Base-by-base conservation (phyloP, 1,140 invertebrate genomes). In the Wiebesia pumilae region DNA sequence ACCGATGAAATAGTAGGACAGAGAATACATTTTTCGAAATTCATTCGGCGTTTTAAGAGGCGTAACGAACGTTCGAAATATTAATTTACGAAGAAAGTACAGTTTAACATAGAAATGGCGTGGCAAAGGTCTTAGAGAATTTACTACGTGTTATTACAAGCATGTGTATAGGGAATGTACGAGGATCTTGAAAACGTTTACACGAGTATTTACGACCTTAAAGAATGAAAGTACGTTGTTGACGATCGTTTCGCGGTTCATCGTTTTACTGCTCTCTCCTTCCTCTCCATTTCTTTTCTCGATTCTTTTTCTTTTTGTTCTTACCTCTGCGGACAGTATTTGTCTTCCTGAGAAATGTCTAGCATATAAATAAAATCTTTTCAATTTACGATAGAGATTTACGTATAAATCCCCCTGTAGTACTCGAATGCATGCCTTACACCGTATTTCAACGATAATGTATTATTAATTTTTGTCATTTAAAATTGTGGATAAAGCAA, bases 171-270 rank as follows among this genome's bases (percentile, higher is more conserved):
- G 80, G 27, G 27, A 67, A 67, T 40, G n/a, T 71, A 71, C 24
- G 67, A 30, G 58, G 35, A 81, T 80, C 54, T 81, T 58, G 58
- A 71, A 30, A 82, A 33, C 30, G 27, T 82, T 81, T 67, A 67
- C 62, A 33, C 30, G 81, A 71, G n/a, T 19, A 43, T 82, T 83
- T 83, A 83, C 69, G 81, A 83, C 33, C 47, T 38, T 54, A 75
- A 38, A 75, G 51, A 83, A 75, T 58, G 51, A 75, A 83, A 83
- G 69, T 75, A 33, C 69, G 33, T 7, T 40, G 51, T 71, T 38
- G 69, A 83, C 67, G 69, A 83, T 83, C 81, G 33, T 71, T 83
- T 75, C 69, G 81, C 33, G 81, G 81, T 83, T 75, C 67, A 75
- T 58, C 51, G 69, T 73, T 83, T 83, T 83, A 83, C 33, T 58